Evolutionary conservation across 2,797 vertebrate genomes (phyloP).

Genomic region (Hippopotamyrus pictus): DNA sequence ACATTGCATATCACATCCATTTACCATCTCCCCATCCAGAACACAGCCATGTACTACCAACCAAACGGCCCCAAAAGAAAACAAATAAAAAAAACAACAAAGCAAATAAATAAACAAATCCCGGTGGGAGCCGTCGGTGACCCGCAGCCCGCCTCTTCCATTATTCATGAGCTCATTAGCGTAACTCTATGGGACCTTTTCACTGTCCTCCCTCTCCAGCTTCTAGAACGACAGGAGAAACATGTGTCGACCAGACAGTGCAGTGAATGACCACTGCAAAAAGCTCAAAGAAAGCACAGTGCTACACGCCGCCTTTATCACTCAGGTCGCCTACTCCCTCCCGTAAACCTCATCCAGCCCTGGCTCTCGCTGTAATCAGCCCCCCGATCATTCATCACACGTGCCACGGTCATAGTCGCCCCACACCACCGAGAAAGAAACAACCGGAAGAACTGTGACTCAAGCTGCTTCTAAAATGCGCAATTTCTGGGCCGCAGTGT

Average conservation of each 20-base stretch:
- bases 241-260: slow-evolving; percentile 43
- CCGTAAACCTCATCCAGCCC: slow-evolving; percentile 47
- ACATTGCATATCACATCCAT: background rate
- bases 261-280: slow-evolving; percentile 42
- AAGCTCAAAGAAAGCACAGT: slow-evolving; percentile 42
- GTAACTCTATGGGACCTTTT: slow-evolving; percentile 6
- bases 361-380: slow-evolving; percentile 26
- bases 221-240: slow-evolving; percentile 43
- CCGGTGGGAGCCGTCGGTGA: background rate
- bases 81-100: background rate
- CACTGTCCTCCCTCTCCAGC: slow-evolving; percentile 31
- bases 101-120: slow-evolving; percentile 33
- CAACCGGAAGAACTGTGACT: background rate
- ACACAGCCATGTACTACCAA: background rate
- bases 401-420: background rate
- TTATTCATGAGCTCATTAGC: background rate
- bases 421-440: background rate
- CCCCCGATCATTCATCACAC: background rate
- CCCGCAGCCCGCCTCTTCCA: background rate
- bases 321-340: slow-evolving; percentile 44
- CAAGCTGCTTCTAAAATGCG: background rate
- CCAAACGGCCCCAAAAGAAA: background rate
- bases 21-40: slow-evolving; percentile 15
- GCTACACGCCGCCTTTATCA: too few species aligned
- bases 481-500: background rate